phyloP scores from a whole-genome alignment of 1,140 invertebrate species.

The Orius laevigatus region DNA sequence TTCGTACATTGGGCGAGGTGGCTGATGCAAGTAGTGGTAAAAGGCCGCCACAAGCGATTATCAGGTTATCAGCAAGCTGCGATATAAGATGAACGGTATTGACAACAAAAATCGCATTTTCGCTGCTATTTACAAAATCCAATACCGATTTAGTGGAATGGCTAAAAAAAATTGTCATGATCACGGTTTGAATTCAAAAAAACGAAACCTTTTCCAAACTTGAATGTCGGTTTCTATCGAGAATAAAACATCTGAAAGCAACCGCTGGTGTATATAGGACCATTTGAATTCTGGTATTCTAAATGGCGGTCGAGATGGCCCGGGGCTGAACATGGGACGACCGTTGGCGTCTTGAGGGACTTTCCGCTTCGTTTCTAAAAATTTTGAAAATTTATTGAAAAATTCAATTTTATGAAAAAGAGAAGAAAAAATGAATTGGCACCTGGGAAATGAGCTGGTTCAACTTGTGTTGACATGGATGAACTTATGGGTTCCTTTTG shows the following conservation, averaged over 20 bases:
- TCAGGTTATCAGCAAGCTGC: constrained; percentile 95
- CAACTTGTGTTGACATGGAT: constrained; percentile 61
- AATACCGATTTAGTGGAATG: constrained; percentile 92
- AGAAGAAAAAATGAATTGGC: background rate
- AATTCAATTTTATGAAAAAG: background rate
- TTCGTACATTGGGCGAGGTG: constrained; percentile 91
- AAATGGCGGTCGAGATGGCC: constrained; percentile 89
- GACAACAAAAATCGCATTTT: constrained; percentile 97
- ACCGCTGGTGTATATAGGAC: constrained; percentile 94
- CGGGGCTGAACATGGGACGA: constrained; percentile 84
- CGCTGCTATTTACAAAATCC: constrained; percentile 94
- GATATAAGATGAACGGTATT: constrained; percentile 99
- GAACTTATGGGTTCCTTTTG: constrained; percentile 17
- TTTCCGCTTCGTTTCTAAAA: constrained; percentile 16
- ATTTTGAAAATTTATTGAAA: background rate
- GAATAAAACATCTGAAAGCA: constrained; percentile 92
- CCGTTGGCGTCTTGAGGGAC: constrained; percentile 15
- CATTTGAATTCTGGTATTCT: constrained; percentile 98
- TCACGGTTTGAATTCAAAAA: constrained; percentile 11
- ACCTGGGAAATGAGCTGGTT: constrained; percentile 60
- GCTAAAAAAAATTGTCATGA: constrained; percentile 40
- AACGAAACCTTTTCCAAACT: constrained; percentile 56
- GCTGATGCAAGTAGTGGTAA: constrained; percentile 91
- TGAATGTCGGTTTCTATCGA: constrained; percentile 96
- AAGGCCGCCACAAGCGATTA: constrained; percentile 95